phyloP scores from a whole-genome alignment of 2,113 vertebrate genomes.

The Carassius carassius region DNA sequence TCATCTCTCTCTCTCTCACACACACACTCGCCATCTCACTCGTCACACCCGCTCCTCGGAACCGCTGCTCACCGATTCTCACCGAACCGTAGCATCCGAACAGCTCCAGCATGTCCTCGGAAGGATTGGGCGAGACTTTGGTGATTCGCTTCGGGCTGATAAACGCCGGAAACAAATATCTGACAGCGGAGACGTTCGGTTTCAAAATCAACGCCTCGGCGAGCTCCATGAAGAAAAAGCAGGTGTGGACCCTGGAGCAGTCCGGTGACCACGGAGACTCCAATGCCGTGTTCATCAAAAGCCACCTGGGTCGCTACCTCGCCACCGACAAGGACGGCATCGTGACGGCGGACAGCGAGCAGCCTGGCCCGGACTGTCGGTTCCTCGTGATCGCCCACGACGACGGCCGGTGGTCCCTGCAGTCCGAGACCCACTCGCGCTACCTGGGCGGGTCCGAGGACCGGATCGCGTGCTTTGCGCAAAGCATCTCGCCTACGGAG shows the following conservation, averaged over 20 bases:
- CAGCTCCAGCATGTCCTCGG: slow-evolving; percentile 77
- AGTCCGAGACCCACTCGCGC: slow-evolving; percentile 88
- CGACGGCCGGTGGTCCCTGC: slow-evolving; percentile 94
- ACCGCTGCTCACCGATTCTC: slow-evolving; percentile 18
- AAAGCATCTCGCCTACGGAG: slow-evolving; percentile 82
- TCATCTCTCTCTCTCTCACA: neutral
- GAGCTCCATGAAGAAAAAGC: slow-evolving; percentile 95
- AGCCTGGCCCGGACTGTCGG: slow-evolving; percentile 83
- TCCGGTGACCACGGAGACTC: slow-evolving; percentile 77
- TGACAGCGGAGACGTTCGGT: slow-evolving; percentile 95
- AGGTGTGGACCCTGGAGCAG: slow-evolving; percentile 97
- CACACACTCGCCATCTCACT: neutral
- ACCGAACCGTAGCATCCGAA: slow-evolving; percentile 29
- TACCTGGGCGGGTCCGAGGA: slow-evolving; percentile 93
- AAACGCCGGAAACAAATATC: slow-evolving; percentile 89
- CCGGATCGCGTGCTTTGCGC: slow-evolving; percentile 89
- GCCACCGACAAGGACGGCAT: slow-evolving; percentile 92
- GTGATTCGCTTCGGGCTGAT: slow-evolving; percentile 94
- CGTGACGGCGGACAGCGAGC: slow-evolving; percentile 87
- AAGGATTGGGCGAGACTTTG: slow-evolving; percentile 81
- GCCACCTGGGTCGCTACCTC: slow-evolving; percentile 97
- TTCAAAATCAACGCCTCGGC: slow-evolving; percentile 97
- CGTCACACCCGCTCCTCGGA: neutral
- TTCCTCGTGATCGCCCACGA: slow-evolving; percentile 88
- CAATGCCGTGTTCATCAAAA: slow-evolving; percentile 84